Evolutionary conservation across 2,113 vertebrate genomes (phyloP).

Genomic region (Rhinoptilus africanus): DNA sequence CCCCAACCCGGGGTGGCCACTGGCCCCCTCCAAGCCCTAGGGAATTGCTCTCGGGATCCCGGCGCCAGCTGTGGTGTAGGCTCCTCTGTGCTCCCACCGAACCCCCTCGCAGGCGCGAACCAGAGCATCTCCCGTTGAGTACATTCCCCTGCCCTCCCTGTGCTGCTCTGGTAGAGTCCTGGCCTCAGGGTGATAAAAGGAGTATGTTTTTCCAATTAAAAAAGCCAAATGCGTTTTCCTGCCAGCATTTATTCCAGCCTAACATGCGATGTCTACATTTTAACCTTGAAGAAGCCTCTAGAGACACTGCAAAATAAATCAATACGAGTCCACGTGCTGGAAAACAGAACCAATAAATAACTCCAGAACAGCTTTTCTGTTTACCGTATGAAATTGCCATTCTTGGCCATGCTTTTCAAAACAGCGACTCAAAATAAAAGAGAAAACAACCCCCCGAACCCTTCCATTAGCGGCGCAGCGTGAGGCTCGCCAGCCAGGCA

Average conservation of each 20-base stretch:
- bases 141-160: neutral
- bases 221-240: constrained; percentile 55
- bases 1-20: neutral
- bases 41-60: neutral
- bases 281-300: constrained; percentile 51
- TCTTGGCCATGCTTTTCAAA: neutral
- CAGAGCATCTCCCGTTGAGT: neutral
- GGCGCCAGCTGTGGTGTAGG: neutral
- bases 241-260: constrained; percentile 28
- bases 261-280: constrained; percentile 35
- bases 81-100: neutral
- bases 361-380: constrained; percentile 35
- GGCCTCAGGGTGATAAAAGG: constrained; percentile 39
- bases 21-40: rapidly evolving
- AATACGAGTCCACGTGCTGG: constrained; percentile 5
- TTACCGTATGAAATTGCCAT: neutral
- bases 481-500: neutral
- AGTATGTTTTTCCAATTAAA: constrained; percentile 64
- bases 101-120: neutral
- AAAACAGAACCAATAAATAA: constrained; percentile 54
- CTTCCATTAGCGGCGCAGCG: neutral
- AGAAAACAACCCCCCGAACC: neutral
- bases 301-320: constrained; percentile 51
- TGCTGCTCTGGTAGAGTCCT: neutral
- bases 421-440: neutral